Percentiles rank a stretch among this genome's conserved stretches.
phyloP scores from a whole-genome alignment of 2,797 vertebrate species.

The Carcharodon carcharias region DNA sequence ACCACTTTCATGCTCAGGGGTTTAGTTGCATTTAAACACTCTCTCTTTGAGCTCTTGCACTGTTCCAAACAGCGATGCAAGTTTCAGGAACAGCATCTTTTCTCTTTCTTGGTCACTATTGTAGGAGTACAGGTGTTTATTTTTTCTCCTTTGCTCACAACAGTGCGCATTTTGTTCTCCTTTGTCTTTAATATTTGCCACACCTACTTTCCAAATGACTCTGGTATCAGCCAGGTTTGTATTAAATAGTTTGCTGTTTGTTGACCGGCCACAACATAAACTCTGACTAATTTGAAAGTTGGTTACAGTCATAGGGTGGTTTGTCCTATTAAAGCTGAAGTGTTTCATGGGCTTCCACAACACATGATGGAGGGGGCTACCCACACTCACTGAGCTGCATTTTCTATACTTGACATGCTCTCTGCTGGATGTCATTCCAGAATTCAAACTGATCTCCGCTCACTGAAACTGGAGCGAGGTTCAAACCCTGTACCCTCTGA shows the following conservation, averaged over 20 bases:
- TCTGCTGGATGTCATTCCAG: neutral
- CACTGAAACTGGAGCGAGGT: neutral
- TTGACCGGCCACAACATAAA: neutral
- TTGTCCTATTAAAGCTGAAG: neutral
- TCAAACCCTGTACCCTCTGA: neutral
- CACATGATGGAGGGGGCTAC: neutral
- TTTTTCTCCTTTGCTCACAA: too few relatives aligned
- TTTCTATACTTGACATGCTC: neutral
- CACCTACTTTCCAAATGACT: neutral
- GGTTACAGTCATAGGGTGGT: neutral
- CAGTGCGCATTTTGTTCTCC: neutral
- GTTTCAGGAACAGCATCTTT: neutral
- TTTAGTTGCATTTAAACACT: too few relatives aligned
- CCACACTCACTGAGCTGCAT: neutral
- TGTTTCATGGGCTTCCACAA: neutral
- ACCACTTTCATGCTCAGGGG: neutral
- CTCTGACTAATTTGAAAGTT: neutral
- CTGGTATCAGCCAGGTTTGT: neutral
- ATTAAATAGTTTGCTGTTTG: neutral
- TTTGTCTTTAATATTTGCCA: neutral
- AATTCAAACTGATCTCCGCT: neutral
- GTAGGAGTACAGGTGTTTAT: neutral
- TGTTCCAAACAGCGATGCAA: too few relatives aligned
- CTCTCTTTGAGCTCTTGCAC: too few relatives aligned
- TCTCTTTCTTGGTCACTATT: neutral